These are phyloP conservation scores for Orchestes rusci DNA, from an alignment of 2,888 invertebrate species.

Conservation along the genomic window DNA sequence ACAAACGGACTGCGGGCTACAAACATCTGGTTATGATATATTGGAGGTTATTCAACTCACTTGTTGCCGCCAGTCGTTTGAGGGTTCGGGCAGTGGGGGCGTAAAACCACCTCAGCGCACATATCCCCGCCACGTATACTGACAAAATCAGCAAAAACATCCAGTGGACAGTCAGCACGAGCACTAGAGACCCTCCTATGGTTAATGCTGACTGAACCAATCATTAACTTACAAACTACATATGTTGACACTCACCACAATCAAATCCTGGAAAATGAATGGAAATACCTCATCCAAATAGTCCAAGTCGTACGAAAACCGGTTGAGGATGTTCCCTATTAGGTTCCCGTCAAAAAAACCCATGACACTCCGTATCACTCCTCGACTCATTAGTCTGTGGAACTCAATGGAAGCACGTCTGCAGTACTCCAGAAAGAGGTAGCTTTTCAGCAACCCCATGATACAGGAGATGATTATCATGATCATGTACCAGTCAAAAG, in stretches of 20 bases:
- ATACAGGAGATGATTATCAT: conserved; percentile 20
- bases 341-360: conserved; percentile 34
- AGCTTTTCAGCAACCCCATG: conserved; percentile 25
- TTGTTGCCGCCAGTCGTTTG: conserved; percentile 58
- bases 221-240: conserved; percentile 5
- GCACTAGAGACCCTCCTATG: conserved; percentile 59
- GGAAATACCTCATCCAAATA: conserved; percentile 34
- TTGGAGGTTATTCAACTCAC: conserved; percentile 39
- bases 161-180: conserved; percentile 60
- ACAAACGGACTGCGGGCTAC: conserved; percentile 69
- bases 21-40: no score
- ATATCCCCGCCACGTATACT: conserved; percentile 54
- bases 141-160: conserved; percentile 48
- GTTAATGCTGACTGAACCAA: conserved; percentile 16
- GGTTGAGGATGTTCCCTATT: conserved; percentile 38
- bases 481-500: conserved; percentile 25
- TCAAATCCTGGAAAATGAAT: conserved; percentile 25
- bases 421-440: conserved; percentile 68
- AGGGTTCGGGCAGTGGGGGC: conserved; percentile 62
- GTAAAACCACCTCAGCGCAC: conserved; percentile 55
- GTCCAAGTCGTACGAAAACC: conserved; percentile 38
- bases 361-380: conserved; percentile 31
- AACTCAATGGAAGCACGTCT: conserved; percentile 52
- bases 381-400: conserved; percentile 31
- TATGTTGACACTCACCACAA: conserved; percentile 23